Percentiles rank a stretch among this genome's conserved stretches.
Conservation (phyloP, 1,140 invertebrate genomes). For the Eupristina koningsbergeri region DNA sequence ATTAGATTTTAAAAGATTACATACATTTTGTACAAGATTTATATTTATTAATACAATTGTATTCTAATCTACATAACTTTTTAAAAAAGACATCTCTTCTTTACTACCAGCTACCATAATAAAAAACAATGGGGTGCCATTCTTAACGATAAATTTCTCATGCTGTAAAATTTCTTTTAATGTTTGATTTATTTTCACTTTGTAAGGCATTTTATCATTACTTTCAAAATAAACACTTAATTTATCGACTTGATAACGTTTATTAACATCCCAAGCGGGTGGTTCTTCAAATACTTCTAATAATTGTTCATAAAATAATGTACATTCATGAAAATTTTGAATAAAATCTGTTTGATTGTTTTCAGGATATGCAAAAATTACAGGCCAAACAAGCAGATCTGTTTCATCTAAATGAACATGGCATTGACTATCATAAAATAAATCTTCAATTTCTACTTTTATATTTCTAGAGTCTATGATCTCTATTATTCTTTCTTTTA, state of each 20-base stretch:
- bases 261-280: slow-evolving; percentile 83
- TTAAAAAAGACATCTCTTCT: slow-evolving; percentile 69
- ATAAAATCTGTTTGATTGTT: slow-evolving; percentile 82
- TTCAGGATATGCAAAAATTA: slow-evolving; percentile 89
- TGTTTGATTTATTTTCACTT: slow-evolving; percentile 76
- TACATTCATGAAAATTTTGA: slow-evolving; percentile 82
- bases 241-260: slow-evolving; percentile 78
- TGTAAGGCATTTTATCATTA: slow-evolving; percentile 76
- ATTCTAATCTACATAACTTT: slow-evolving; percentile 55
- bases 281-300: slow-evolving; percentile 81
- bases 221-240: slow-evolving; percentile 89
- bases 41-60: neutral
- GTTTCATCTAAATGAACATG: slow-evolving; percentile 76
- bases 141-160: slow-evolving; percentile 73
- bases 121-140: slow-evolving; percentile 74
- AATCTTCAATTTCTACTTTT: slow-evolving; percentile 59
- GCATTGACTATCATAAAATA: slow-evolving; percentile 43
- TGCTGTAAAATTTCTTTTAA: slow-evolving; percentile 78
- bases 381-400: slow-evolving; percentile 83
- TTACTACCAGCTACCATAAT: slow-evolving; percentile 70
- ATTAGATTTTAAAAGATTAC: neutral
- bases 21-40: neutral
- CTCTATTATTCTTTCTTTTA: slow-evolving; percentile 75
- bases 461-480: slow-evolving; percentile 75
- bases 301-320: slow-evolving; percentile 81